Conservation (phyloP, 2,113 vertebrate genomes). For the Agelaius phoeniceus region DNA sequence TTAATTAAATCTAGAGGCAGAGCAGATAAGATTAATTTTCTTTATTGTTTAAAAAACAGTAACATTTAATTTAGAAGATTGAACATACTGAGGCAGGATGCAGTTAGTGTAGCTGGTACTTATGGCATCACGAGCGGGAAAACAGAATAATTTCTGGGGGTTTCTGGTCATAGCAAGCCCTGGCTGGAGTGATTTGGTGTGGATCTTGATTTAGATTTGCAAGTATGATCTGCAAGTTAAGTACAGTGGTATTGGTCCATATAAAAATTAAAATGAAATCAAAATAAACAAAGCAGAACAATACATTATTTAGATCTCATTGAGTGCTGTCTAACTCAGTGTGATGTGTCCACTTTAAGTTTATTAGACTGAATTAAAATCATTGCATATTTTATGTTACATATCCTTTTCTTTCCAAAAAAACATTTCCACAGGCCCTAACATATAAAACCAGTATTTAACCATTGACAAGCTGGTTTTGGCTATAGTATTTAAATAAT, state of each 20-base stretch:
- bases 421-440: accelerated
- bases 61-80: neutral
- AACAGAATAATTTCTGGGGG: neutral
- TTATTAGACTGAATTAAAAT: neutral
- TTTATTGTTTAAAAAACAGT: neutral
- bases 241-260: neutral
- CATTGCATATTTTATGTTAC: neutral
- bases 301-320: neutral
- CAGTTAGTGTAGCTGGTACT: neutral
- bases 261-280: neutral
- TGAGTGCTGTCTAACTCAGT: neutral
- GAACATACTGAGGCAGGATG: neutral
- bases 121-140: neutral
- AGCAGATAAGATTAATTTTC: neutral
- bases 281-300: neutral
- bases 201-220: neutral
- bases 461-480: neutral
- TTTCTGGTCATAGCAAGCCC: neutral
- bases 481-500: neutral
- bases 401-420: neutral
- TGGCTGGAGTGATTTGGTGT: neutral
- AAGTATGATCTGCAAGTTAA: neutral
- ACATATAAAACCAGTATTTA: neutral
- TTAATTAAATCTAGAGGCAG: neutral
- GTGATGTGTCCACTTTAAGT: neutral